Evolutionary conservation across 2,797 vertebrate genomes (phyloP), one percentile per base, ranked within the genome.

Genomic region (Acipenser ruthenus): DNA sequence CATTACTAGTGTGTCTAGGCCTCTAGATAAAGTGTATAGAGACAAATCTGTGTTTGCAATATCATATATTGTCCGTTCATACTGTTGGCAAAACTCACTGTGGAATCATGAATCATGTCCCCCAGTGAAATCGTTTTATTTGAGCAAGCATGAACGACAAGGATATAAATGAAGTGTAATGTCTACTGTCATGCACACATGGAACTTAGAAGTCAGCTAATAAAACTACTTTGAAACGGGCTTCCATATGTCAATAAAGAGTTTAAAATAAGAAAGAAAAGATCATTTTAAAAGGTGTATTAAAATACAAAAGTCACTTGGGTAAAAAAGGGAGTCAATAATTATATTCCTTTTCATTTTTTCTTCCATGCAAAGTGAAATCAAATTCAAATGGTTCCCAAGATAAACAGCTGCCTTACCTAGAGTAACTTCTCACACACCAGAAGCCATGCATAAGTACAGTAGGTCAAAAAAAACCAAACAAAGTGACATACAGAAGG

Each of bases 1-100:
- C 55, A 58, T 58, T 58, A 58, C 55, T 58, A 13, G 55, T n/a
- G 6, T 58, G 55, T 58, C 55, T 58, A 58, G 55, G 55, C 55
- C 12, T 58, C 12, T 58, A 13, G 12, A 9, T 58, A 58, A 37
- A 58, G 55, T 58, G 12, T 58, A 13, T 13, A 58, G 55, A 58
- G 55, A 58, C 55, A 58, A 58, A 58, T n/a, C 55, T 58, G 12
- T 58, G 55, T 58, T 58, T 58, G 55, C 55, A 58, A 58, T 58
- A 58, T 58, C 12, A 58, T 58, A 11, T 58, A 58, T 58, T 58
- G 11, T 58, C 55, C 12, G 15, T 15, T 58, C 55, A n/a, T 13
- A 58, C n/a, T 11, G 55, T 13, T n/a, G 55, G 55, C 15, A 11
- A 58, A 58, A 58, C 55, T 58, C 12, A 12, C 51, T 12, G 51